Percentiles rank a stretch among this genome's conserved stretches.
Evolutionary conservation across 1,140 invertebrate genomes (phyloP).

Genomic region (Campoletis sonorensis): DNA sequence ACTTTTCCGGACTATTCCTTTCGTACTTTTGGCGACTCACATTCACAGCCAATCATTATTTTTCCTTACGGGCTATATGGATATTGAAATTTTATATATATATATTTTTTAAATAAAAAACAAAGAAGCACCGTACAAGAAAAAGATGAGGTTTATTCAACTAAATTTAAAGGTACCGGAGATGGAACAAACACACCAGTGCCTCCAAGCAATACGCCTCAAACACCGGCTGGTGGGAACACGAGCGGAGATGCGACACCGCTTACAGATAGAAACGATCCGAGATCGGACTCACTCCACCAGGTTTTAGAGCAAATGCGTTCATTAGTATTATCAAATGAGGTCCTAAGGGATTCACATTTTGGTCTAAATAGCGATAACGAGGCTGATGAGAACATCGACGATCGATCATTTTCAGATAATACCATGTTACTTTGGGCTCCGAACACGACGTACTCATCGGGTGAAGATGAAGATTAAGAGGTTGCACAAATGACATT

Average conservation of each 20-base stretch:
- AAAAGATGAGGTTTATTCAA: too few species aligned
- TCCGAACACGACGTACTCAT: constrained; percentile 51
- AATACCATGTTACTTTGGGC: constrained; percentile 59
- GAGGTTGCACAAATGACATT: constrained; percentile 16
- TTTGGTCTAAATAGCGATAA: constrained; percentile 65
- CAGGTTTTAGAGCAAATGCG: constrained; percentile 75
- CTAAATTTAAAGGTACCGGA: constrained; percentile 58
- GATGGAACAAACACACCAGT: constrained; percentile 70
- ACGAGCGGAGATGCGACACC: constrained; percentile 72
- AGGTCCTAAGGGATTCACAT: constrained; percentile 50
- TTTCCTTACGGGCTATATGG: too few species aligned
- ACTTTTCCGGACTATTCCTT: too few species aligned
- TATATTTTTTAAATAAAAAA: too few species aligned
- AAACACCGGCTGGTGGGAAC: constrained; percentile 74
- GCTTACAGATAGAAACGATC: constrained; percentile 65
- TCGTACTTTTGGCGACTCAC: too few species aligned
- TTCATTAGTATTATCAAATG: constrained; percentile 69
- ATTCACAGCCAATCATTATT: too few species aligned
- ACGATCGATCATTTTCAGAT: constrained; percentile 64
- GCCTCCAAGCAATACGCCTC: constrained; percentile 75
- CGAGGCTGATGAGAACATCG: constrained; percentile 65
- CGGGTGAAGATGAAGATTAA: constrained; percentile 56
- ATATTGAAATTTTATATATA: too few species aligned
- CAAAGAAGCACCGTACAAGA: too few species aligned
- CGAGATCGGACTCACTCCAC: constrained; percentile 71